phyloP scores from a whole-genome alignment of 2,888 invertebrate genomes.

The Apamea sordens region DNA sequence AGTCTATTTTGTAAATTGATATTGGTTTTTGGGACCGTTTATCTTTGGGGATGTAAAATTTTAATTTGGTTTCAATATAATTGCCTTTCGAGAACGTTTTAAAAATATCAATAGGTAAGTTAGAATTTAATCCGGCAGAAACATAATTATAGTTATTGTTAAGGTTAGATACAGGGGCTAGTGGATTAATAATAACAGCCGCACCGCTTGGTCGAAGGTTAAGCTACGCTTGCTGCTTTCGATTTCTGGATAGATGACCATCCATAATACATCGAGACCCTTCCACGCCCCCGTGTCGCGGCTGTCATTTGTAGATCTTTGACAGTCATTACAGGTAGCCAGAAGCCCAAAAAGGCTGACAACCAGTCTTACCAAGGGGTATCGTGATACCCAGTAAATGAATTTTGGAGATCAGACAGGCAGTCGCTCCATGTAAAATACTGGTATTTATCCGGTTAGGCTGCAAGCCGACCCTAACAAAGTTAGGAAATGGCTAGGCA shows the following conservation, averaged over 20 bases:
- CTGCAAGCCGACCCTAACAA: background rate
- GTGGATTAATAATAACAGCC: background rate
- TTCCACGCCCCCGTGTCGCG: background rate
- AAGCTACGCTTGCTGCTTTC: background rate
- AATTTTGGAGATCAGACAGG: background rate
- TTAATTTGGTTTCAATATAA: slow-evolving; percentile 73
- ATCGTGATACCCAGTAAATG: background rate
- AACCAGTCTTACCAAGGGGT: background rate
- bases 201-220: background rate
- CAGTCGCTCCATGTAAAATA: background rate
- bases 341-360: background rate
- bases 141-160: background rate
- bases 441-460: background rate
- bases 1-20: slow-evolving; percentile 86
- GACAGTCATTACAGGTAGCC: background rate
- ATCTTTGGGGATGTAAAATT: slow-evolving; percentile 77
- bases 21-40: slow-evolving; percentile 79
- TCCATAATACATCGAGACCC: background rate
- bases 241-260: background rate
- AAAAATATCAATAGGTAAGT: slow-evolving; percentile 22
- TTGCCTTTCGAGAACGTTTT: slow-evolving; percentile 32
- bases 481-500: background rate
- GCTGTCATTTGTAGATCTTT: background rate
- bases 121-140: background rate
- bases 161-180: background rate